phyloP scores from a whole-genome alignment of 2,113 vertebrate genomes.

The Callipepla squamata region DNA sequence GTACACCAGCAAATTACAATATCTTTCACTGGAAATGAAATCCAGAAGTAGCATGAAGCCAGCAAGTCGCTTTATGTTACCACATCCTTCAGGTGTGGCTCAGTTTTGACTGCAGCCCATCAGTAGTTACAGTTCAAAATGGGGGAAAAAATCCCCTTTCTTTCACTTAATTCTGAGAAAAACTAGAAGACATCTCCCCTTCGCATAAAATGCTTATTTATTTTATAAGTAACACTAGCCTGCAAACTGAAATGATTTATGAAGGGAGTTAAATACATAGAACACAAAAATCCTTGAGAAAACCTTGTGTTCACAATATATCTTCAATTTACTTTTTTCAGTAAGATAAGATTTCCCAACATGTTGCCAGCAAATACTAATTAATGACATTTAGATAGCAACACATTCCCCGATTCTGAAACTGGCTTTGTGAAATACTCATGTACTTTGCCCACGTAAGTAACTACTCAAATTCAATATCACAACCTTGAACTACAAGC shows the following conservation, averaged over 20 bases:
- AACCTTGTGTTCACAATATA: background rate
- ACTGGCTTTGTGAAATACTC: constrained; percentile 51
- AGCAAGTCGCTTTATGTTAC: background rate
- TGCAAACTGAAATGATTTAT: background rate
- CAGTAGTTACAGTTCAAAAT: background rate
- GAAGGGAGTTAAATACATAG: background rate
- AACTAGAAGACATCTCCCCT: background rate
- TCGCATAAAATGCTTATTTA: background rate
- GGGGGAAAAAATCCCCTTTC: background rate
- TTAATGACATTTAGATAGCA: constrained; percentile 41
- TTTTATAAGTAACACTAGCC: background rate
- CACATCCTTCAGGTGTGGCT: background rate
- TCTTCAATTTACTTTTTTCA: constrained; percentile 16
- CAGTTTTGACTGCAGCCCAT: background rate
- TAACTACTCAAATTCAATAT: constrained; percentile 14
- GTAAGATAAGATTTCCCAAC: constrained; percentile 31
- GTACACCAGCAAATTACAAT: background rate
- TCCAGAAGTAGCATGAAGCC: background rate
- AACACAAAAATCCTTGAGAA: background rate
- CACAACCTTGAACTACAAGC: constrained; percentile 26
- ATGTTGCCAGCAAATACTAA: constrained; percentile 10
- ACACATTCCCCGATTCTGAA: constrained; percentile 7
- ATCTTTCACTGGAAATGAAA: background rate
- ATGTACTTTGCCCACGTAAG: background rate
- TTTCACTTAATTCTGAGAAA: background rate